Conservation (phyloP, 1,140 invertebrate genomes). For the Andrena cerasifolii region DNA sequence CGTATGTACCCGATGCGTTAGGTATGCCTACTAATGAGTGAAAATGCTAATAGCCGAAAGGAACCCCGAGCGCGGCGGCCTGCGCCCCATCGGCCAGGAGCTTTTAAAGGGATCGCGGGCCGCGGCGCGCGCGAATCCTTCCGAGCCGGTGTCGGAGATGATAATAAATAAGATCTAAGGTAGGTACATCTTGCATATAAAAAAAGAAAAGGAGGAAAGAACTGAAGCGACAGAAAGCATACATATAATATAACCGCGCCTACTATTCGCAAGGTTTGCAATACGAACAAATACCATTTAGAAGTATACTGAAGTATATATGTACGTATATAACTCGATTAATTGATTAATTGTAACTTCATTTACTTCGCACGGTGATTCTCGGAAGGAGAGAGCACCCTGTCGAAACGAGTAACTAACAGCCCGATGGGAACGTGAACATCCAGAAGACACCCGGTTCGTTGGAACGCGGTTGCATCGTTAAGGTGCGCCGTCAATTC, state of each 20-base stretch:
- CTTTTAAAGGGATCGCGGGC: conserved; percentile 53
- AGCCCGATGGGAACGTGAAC: conserved; percentile 33
- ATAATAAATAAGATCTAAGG: conserved; percentile 68
- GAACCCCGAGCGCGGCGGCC: conserved; percentile 67
- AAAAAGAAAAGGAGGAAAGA: conserved; percentile 58
- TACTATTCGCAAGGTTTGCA: conserved; percentile 65
- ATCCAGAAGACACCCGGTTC: conserved; percentile 21
- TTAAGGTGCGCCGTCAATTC: background rate
- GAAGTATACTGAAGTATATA: conserved; percentile 68
- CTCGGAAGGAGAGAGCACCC: background rate
- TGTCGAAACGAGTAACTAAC: conserved; percentile 56
- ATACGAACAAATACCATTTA: conserved; percentile 69
- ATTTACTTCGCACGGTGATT: conserved; percentile 60
- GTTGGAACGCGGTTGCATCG: conserved; percentile 49
- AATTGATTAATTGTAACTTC: conserved; percentile 71
- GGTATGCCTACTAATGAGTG: conserved; percentile 71
- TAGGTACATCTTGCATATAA: conserved; percentile 54
- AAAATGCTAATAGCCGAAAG: conserved; percentile 69
- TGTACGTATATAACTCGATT: conserved; percentile 50
- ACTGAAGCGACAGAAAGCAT: conserved; percentile 58
- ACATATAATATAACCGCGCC: conserved; percentile 57
- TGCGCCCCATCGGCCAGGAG: conserved; percentile 46
- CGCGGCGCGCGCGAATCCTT: conserved; percentile 48
- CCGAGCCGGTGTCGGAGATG: conserved; percentile 52
- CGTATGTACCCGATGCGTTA: conserved; percentile 53